These are phyloP conservation scores for Phortica magna DNA, from an alignment of 2,888 invertebrate species.

Conservation along the genomic window DNA sequence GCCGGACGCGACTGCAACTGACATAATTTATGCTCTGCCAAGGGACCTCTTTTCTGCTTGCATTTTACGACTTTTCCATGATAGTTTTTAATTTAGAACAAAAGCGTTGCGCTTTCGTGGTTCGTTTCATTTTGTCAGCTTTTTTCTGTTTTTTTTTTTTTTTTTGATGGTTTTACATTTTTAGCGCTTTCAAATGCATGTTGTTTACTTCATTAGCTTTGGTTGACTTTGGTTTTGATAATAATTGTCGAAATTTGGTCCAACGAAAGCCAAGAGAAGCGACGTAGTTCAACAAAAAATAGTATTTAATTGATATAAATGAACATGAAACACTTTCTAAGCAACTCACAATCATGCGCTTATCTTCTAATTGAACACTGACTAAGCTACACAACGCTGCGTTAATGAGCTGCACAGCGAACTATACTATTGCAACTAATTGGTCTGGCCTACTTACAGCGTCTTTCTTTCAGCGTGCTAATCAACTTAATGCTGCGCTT, in stretches of 20 bases:
- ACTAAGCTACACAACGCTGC: no score
- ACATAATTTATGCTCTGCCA: slow-evolving; percentile 68
- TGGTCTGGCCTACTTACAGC: no score
- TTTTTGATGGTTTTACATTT: slow-evolving; percentile 45
- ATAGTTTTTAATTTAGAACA: not conserved
- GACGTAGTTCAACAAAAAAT: no score
- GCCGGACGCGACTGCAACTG: slow-evolving; percentile 40
- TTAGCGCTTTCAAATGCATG: slow-evolving; percentile 63
- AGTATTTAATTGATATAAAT: no score
- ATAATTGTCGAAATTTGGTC: not conserved
- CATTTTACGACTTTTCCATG: not conserved
- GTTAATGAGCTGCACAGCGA: not conserved
- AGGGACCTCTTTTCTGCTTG: not conserved
- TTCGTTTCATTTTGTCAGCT: not conserved
- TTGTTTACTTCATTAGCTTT: slow-evolving; percentile 40
- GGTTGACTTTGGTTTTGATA: slow-evolving; percentile 27
- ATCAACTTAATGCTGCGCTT: not conserved
- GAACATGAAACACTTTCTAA: not conserved
- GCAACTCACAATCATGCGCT: not conserved
- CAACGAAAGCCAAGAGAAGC: not conserved
- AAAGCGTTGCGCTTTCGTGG: not conserved
- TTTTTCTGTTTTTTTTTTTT: not conserved
- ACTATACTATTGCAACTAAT: not conserved
- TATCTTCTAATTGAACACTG: not conserved
- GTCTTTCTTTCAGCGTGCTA: not conserved